These are phyloP conservation scores for Pollicipes pollicipes DNA, from an alignment of 1,140 invertebrate species.

Conservation along the genomic window DNA sequence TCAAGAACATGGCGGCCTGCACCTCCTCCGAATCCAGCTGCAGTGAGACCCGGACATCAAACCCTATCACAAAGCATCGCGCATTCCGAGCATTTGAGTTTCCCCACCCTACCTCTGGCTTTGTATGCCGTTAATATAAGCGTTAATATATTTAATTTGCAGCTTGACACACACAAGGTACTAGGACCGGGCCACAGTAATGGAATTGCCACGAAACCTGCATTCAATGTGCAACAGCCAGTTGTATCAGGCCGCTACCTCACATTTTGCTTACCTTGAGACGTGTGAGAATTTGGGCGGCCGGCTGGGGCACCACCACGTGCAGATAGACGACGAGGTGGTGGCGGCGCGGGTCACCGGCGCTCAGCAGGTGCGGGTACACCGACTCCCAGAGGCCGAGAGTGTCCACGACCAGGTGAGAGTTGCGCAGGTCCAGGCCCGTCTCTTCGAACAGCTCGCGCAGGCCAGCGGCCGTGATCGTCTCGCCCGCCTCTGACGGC, in stretches of 20 bases:
- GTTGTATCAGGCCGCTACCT: conserved; percentile 7
- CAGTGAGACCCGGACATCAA: not conserved
- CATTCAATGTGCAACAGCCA: not conserved
- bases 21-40: conserved; percentile 18
- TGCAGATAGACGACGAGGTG: conserved; percentile 26
- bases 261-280: not conserved
- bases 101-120: not conserved
- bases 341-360: conserved; percentile 24
- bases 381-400: conserved; percentile 27
- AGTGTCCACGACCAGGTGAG: conserved; percentile 11
- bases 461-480: conserved; percentile 22
- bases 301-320: conserved; percentile 2
- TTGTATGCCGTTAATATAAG: not conserved
- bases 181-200: no score
- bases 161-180: no score
- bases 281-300: not conserved
- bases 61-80: not conserved
- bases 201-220: no score
- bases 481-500: conserved; percentile 15
- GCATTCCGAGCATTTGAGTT: no score
- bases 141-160: no score
- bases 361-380: conserved; percentile 23
- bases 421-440: conserved; percentile 19
- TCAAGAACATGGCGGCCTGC: conserved; percentile 17
- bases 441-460: conserved; percentile 26